phyloP scores from a whole-genome alignment of 2,888 invertebrate species.

The Andrena marginata region DNA sequence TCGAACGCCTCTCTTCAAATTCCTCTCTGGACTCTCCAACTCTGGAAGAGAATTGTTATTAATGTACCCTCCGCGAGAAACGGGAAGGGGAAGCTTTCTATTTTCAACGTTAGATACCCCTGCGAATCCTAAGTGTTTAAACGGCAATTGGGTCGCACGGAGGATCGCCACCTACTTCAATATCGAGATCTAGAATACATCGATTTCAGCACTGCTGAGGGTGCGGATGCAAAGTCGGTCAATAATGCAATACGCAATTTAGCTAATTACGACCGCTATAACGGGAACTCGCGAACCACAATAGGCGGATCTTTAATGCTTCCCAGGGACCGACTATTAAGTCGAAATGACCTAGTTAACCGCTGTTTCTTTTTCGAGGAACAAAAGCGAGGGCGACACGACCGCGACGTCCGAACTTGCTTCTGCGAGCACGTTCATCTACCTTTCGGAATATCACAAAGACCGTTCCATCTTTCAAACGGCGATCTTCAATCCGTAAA shows the following conservation, averaged over 20 bases:
- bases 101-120: background rate
- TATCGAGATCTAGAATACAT: background rate
- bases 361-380: slow-evolving; percentile 26
- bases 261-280: slow-evolving; percentile 23
- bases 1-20: background rate
- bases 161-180: slow-evolving; percentile 2
- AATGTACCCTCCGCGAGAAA: background rate
- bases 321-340: slow-evolving; percentile 17
- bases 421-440: slow-evolving; percentile 9
- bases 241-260: slow-evolving; percentile 21
- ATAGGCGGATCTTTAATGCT: slow-evolving; percentile 39
- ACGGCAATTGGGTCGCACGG: background rate
- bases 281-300: slow-evolving; percentile 17
- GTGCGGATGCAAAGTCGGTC: background rate
- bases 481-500: no score
- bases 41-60: background rate
- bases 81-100: background rate
- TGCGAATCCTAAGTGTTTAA: background rate
- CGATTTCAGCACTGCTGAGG: background rate
- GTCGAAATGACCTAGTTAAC: slow-evolving; percentile 42
- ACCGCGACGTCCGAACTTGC: slow-evolving; percentile 3
- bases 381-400: background rate
- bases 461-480: background rate
- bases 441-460: background rate
- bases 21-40: background rate